Conservation (phyloP, 2,113 vertebrate species). For the Globicephala melas region DNA sequence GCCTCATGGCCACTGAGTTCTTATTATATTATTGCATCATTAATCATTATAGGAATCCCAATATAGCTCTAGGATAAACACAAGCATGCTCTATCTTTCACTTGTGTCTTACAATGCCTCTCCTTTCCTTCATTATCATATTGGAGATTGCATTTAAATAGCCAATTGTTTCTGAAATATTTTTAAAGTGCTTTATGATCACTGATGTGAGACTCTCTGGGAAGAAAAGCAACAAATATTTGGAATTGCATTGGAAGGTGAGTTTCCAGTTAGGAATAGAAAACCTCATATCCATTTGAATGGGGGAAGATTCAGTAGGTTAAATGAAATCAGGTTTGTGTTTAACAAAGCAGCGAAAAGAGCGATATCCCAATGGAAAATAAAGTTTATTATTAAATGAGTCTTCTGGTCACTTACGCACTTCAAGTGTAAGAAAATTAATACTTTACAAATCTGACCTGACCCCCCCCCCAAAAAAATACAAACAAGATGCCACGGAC, state of each 20-base stretch:
- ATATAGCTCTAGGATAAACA: constrained; percentile 59
- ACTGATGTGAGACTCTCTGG: constrained; percentile 23
- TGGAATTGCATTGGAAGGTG: neutral
- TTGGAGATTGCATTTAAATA: constrained; percentile 62
- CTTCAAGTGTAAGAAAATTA: neutral
- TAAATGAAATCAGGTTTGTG: neutral
- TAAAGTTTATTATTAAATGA: neutral
- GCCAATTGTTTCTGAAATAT: constrained; percentile 55
- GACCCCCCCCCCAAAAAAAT: neutral
- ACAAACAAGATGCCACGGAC: neutral
- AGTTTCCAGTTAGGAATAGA: neutral
- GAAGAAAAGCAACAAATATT: neutral
- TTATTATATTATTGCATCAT: constrained; percentile 76
- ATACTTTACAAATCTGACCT: neutral
- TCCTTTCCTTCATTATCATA: constrained; percentile 48
- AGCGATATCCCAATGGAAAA: neutral
- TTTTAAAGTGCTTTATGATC: constrained; percentile 35
- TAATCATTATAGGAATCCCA: constrained; percentile 73
- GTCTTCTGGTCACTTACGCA: neutral
- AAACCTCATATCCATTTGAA: neutral
- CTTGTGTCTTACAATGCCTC: constrained; percentile 12
- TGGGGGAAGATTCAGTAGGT: neutral
- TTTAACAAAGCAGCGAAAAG: neutral
- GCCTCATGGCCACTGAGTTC: constrained; percentile 77
- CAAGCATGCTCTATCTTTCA: constrained; percentile 49